A percentile compares a stretch with the other conserved stretches of the same genome.
Evolutionary conservation across 2,113 vertebrate genomes (phyloP).

Genomic region (Gymnocephalus cernua): DNA sequence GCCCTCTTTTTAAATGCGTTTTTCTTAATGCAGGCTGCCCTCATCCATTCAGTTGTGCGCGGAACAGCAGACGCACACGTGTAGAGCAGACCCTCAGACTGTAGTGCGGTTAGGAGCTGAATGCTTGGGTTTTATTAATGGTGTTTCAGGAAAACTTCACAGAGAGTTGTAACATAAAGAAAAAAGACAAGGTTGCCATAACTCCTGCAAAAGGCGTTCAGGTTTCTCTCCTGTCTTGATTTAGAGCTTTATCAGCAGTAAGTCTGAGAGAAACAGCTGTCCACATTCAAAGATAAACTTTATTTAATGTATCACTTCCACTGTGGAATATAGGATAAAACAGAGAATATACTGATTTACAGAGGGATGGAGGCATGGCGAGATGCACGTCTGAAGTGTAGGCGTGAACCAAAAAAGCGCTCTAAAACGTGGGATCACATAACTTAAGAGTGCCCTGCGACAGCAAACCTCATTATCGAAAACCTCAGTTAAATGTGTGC

Average conservation of each 20-base stretch:
- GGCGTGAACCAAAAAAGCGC: slow-evolving; percentile 56
- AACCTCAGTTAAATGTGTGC: slow-evolving; percentile 33
- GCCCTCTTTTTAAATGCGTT: background rate
- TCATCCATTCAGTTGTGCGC: slow-evolving; percentile 44
- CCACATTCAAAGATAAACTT: slow-evolving; percentile 32
- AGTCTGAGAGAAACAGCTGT: slow-evolving; percentile 50
- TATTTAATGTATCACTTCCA: slow-evolving; percentile 46
- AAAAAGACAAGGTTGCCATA: slow-evolving; percentile 48
- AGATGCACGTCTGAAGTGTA: slow-evolving; percentile 45
- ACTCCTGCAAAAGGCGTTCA: slow-evolving; percentile 59
- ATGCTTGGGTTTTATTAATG: slow-evolving; percentile 77
- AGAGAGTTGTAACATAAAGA: slow-evolving; percentile 34
- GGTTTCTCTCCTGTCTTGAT: slow-evolving; percentile 55
- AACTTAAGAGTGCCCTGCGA: slow-evolving; percentile 36
- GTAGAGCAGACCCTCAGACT: slow-evolving; percentile 70
- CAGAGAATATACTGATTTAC: slow-evolving; percentile 42
- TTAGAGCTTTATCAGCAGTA: slow-evolving; percentile 46
- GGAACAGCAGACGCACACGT: slow-evolving; percentile 71
- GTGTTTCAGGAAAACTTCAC: slow-evolving; percentile 68
- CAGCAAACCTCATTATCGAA: slow-evolving; percentile 17
- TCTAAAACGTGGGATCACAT: slow-evolving; percentile 54
- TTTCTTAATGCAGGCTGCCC: slow-evolving; percentile 29
- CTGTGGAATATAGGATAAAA: slow-evolving; percentile 36
- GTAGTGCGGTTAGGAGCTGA: slow-evolving; percentile 53
- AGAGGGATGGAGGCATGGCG: slow-evolving; percentile 54